phyloP scores from a whole-genome alignment of 2,888 invertebrate genomes.

The Mythimna ferrago region DNA sequence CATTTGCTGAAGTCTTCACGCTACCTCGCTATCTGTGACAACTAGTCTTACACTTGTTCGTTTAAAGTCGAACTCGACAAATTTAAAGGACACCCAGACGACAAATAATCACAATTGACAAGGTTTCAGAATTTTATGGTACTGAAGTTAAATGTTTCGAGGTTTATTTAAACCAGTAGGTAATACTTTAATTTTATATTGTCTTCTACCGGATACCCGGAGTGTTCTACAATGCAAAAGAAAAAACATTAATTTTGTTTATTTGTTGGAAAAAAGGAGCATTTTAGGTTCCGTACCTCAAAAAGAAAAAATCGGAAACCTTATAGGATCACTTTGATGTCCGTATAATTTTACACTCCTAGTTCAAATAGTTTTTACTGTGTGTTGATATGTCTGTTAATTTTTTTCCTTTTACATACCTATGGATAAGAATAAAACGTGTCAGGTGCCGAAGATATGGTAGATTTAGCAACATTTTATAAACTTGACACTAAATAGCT shows the following conservation, averaged over 20 bases:
- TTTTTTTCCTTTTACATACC: no score
- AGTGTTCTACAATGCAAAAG: no score
- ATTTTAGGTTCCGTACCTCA: no score
- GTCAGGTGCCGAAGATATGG: not conserved
- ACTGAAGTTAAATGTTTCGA: conserved; percentile 26
- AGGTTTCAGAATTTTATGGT: conserved; percentile 44
- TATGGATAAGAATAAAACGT: conserved; percentile 1
- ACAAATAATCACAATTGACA: conserved; percentile 37
- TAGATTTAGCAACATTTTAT: not conserved
- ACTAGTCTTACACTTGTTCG: conserved; percentile 30
- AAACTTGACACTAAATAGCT: conserved; percentile 13
- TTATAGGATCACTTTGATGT: no score
- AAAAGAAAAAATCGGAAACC: no score
- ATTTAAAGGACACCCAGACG: conserved; percentile 50
- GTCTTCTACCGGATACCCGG: no score
- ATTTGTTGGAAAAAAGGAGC: no score
- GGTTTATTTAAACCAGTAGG: not conserved
- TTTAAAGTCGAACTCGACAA: conserved; percentile 20
- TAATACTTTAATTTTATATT: conserved; percentile 9
- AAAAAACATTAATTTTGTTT: no score
- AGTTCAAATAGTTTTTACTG: no score
- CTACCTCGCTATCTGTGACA: conserved; percentile 40
- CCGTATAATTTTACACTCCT: no score
- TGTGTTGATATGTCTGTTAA: no score
- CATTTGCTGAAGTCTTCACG: conserved; percentile 65